phyloP scores from a whole-genome alignment of 2,797 vertebrate genomes.

The Aselliscus stoliczkanus region DNA sequence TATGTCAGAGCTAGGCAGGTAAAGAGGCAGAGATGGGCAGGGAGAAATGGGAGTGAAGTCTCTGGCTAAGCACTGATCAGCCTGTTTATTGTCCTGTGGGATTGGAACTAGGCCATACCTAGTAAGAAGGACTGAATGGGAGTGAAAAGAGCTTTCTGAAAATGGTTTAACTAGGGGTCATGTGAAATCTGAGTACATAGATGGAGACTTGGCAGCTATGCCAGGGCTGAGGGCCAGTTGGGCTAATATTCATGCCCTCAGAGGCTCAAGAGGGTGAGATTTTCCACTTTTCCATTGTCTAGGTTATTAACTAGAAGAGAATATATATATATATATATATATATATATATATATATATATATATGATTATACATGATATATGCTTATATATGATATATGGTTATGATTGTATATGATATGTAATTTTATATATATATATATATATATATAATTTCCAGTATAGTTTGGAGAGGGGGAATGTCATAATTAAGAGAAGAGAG shows the following conservation, averaged over 20 bases:
- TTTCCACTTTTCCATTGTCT: not conserved
- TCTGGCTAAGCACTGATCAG: not conserved
- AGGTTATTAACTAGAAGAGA: not conserved
- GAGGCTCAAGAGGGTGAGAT: not conserved
- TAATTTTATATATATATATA: not conserved
- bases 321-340: not conserved
- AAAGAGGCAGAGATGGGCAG: not conserved
- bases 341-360: not conserved
- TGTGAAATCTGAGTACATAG: not conserved
- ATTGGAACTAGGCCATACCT: not conserved
- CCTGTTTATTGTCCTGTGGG: not conserved
- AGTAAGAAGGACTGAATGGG: not conserved
- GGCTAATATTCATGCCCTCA: not conserved
- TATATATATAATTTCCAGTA: not conserved
- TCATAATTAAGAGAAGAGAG: not conserved
- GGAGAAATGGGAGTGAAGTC: not conserved
- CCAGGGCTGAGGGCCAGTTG: no score
- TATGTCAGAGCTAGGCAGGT: not conserved
- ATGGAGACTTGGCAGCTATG: not conserved
- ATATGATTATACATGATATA: not conserved
- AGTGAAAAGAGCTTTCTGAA: not conserved
- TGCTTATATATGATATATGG: not conserved
- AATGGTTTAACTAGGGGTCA: not conserved
- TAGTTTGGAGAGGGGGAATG: not conserved
- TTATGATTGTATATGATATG: no score